Conservation (phyloP, 2,113 vertebrate genomes). For the Gracilinanus agilis region DNA sequence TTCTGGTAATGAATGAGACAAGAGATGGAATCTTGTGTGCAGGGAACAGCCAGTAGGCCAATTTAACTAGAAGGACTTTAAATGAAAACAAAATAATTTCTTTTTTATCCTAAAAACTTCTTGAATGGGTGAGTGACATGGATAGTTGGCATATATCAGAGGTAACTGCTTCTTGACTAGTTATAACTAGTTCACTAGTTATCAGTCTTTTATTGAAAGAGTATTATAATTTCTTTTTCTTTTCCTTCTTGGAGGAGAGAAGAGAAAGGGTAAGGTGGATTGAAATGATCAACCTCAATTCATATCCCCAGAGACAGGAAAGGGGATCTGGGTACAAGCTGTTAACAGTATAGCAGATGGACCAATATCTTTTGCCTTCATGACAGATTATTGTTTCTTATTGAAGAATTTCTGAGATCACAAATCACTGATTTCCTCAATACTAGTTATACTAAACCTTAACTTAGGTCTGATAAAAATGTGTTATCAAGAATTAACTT, state of each 20-base stretch:
- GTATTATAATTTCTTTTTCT: conserved; percentile 70
- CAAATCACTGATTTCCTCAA: conserved; percentile 76
- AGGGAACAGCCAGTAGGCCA: background rate
- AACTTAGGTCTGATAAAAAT: conserved; percentile 79
- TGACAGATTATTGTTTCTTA: conserved; percentile 78
- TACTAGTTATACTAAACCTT: conserved; percentile 69
- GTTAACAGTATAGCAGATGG: conserved; percentile 77
- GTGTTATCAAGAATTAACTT: conserved; percentile 80
- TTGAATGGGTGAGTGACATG: background rate
- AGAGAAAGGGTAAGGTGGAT: background rate
- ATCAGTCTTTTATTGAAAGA: conserved; percentile 43
- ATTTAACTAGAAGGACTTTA: background rate
- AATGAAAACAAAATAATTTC: background rate
- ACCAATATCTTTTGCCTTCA: conserved; percentile 78
- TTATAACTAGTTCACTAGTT: background rate
- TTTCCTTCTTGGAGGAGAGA: background rate
- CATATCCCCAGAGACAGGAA: conserved; percentile 59
- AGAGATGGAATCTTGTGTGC: background rate
- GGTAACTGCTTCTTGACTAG: background rate
- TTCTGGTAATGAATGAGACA: background rate
- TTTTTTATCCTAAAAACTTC: background rate
- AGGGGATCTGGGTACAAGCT: conserved; percentile 72
- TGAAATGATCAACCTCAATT: conserved; percentile 55
- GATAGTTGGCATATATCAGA: background rate
- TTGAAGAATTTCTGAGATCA: conserved; percentile 70